Percentiles rank a stretch among this genome's conserved stretches.
Conservation (phyloP, 2,113 vertebrate species). For the Cyphomyrus plagiostoma region DNA sequence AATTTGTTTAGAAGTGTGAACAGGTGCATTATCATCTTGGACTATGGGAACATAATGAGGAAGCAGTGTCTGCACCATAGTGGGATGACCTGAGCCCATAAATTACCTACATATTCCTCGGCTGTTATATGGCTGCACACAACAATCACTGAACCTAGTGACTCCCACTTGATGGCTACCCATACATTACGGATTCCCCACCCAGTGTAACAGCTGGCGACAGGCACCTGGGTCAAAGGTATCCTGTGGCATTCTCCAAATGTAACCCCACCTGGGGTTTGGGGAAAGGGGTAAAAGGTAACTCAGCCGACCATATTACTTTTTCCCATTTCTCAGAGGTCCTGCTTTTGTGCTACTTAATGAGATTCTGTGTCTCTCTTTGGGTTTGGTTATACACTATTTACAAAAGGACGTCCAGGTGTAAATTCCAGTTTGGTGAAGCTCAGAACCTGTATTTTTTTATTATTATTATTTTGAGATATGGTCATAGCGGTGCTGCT, state of each 20-base stretch:
- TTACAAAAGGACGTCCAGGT: not conserved
- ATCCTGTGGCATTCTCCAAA: not conserved
- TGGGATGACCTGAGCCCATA: not conserved
- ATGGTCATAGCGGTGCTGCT: not conserved
- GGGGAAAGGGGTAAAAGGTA: not conserved
- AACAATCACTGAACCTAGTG: not conserved
- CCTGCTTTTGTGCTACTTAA: not conserved
- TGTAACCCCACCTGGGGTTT: not conserved
- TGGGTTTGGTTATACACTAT: not conserved
- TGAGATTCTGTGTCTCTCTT: not conserved
- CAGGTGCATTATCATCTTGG: not conserved
- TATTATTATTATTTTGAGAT: not conserved
- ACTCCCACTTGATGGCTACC: not conserved
- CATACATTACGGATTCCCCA: not conserved
- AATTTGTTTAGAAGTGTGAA: not conserved
- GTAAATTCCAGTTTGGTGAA: not conserved
- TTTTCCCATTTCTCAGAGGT: not conserved
- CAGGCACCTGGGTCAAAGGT: not conserved
- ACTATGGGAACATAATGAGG: not conserved
- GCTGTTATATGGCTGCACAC: not conserved
- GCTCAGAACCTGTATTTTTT: not conserved
- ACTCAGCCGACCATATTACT: not conserved
- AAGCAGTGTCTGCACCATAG: not conserved
- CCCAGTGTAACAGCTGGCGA: not conserved
- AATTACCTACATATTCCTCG: not conserved